These are phyloP conservation scores for Eulemur macaco DNA, from an alignment of 2,113 vertebrate species.

Conservation along the genomic window DNA sequence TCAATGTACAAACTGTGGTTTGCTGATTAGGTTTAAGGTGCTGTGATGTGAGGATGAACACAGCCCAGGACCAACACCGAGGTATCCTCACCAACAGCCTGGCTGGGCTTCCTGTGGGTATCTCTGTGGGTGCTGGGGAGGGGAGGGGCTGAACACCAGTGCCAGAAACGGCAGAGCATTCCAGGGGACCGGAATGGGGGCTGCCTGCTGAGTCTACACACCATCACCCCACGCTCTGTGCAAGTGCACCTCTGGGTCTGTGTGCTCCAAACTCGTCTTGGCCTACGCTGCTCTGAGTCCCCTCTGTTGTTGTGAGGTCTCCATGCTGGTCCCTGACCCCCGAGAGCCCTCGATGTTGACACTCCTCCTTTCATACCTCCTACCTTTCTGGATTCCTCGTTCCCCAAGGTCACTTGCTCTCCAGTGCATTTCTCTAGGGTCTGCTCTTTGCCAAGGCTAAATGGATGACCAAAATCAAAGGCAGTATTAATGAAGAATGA, in stretches of 20 bases:
- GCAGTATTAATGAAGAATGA: not conserved
- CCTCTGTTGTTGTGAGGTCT: not conserved
- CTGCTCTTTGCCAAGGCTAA: not conserved
- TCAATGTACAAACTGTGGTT: conserved; percentile 70
- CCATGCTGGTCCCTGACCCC: not conserved
- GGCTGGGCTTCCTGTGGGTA: not conserved
- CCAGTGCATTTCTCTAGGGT: not conserved
- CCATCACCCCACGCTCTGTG: not conserved
- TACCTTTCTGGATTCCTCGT: not conserved
- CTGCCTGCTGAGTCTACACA: not conserved
- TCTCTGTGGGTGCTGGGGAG: not conserved
- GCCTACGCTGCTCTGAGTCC: not conserved
- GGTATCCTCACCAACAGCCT: conserved; percentile 36
- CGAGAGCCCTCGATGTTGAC: not conserved
- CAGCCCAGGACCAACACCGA: conserved; percentile 26
- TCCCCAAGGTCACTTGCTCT: not conserved
- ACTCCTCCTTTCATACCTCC: not conserved
- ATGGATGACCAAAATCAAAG: not conserved
- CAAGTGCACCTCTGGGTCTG: not conserved
- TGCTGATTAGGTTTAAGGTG: conserved; percentile 80
- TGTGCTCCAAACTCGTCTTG: not conserved
- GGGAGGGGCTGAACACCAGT: not conserved
- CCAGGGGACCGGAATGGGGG: not conserved
- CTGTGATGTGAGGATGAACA: conserved; percentile 69
- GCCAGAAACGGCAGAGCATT: not conserved